phyloP scores from a whole-genome alignment of 2,113 vertebrate genomes.

The Lonchura striata region DNA sequence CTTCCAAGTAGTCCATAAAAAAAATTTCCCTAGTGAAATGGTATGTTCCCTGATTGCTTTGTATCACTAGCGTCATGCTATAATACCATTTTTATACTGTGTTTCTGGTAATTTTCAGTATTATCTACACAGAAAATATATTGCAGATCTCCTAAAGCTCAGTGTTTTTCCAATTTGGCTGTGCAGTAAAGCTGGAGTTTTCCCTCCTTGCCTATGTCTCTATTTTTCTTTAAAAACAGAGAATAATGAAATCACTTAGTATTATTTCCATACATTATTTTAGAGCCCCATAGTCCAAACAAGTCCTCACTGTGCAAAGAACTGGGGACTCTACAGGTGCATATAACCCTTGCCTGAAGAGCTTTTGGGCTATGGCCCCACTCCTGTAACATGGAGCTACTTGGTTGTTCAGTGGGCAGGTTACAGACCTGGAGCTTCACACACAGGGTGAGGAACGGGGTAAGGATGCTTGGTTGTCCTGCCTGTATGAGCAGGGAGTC shows the following conservation, averaged over 20 bases:
- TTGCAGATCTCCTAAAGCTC: not conserved
- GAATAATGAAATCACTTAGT: not conserved
- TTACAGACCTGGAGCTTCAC: not conserved
- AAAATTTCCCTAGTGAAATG: not conserved
- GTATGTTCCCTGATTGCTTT: not conserved
- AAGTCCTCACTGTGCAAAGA: not conserved
- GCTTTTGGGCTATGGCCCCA: not conserved
- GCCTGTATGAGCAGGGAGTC: not conserved
- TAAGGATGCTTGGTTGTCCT: not conserved
- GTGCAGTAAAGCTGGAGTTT: not conserved
- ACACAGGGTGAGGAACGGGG: not conserved
- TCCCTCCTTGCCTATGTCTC: not conserved
- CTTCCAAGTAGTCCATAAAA: not conserved
- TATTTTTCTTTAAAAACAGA: not conserved
- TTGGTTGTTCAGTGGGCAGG: not conserved
- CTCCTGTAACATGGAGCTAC: not conserved
- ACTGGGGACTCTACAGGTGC: not conserved
- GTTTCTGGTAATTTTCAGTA: not conserved
- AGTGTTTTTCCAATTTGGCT: not conserved
- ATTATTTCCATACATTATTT: not conserved
- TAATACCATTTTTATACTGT: not conserved
- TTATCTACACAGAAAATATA: not conserved
- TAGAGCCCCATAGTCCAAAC: not conserved
- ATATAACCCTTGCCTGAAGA: not conserved
- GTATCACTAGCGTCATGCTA: not conserved